Evolutionary conservation across 2,888 invertebrate genomes (phyloP).

Genomic region (Rhamphomyia laevipes): DNA sequence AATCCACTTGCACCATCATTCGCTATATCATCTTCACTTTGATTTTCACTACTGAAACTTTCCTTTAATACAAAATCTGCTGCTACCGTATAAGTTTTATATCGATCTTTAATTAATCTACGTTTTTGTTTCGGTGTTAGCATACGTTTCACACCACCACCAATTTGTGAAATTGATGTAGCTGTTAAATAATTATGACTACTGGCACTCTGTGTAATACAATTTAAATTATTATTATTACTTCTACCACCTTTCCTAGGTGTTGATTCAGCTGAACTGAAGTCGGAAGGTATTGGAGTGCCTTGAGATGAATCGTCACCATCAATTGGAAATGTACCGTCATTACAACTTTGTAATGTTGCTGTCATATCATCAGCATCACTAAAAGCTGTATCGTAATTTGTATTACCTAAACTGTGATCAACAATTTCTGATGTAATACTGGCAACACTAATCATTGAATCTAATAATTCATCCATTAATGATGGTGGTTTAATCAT

Average conservation of each 20-base stretch:
- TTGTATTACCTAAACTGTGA: slow-evolving; percentile 30
- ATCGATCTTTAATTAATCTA: slow-evolving; percentile 62
- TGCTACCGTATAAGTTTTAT: slow-evolving; percentile 71
- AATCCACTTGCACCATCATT: slow-evolving; percentile 11
- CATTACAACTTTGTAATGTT: slow-evolving; percentile 45
- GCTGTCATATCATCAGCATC: slow-evolving; percentile 48
- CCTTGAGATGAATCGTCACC: slow-evolving; percentile 37
- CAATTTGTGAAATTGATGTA: slow-evolving; percentile 12
- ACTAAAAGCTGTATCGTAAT: slow-evolving; percentile 43
- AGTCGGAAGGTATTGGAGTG: slow-evolving; percentile 56
- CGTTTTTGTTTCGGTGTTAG: slow-evolving; percentile 69
- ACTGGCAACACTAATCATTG: slow-evolving; percentile 75
- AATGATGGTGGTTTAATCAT: slow-evolving; percentile 74
- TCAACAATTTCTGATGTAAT: slow-evolving; percentile 69
- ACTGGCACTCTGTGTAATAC: slow-evolving; percentile 21
- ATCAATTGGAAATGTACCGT: slow-evolving; percentile 23
- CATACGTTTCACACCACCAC: slow-evolving; percentile 23
- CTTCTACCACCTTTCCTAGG: slow-evolving; percentile 47
- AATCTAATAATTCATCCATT: slow-evolving; percentile 64
- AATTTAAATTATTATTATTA: slow-evolving; percentile 21
- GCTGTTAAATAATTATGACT: neutral
- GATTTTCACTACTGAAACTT: slow-evolving; percentile 7
- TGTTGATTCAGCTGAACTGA: slow-evolving; percentile 64
- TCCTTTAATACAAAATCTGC: slow-evolving; percentile 41
- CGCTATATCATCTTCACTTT: neutral